Conservation (phyloP, 2,888 invertebrate species). For the Drosophila monieri region DNA sequence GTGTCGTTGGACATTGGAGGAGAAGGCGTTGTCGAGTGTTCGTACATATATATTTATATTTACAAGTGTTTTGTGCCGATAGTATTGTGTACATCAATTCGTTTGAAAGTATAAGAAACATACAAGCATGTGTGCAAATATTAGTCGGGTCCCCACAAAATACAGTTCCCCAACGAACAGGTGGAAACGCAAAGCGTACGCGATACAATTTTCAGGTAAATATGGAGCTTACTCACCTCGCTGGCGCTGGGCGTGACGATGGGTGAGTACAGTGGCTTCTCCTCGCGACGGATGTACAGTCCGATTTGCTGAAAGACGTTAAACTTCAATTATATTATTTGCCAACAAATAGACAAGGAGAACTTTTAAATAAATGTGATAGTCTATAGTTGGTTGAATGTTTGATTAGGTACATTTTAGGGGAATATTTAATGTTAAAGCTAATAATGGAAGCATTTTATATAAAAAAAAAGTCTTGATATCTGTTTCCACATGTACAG, state of each 20-base stretch:
- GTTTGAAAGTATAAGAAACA: slow-evolving; percentile 78
- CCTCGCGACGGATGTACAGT: slow-evolving; percentile 80
- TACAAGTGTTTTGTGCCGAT: slow-evolving; percentile 44
- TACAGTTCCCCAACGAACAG: slow-evolving; percentile 41
- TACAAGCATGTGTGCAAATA: slow-evolving; percentile 70
- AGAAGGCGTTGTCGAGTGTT: slow-evolving; percentile 22
- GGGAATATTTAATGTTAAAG: too few species aligned
- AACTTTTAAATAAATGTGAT: too few species aligned
- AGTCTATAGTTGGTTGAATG: too few species aligned
- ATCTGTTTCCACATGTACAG: too few species aligned
- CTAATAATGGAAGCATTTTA: too few species aligned
- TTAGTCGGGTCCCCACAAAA: slow-evolving; percentile 69
- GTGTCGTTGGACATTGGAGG: slow-evolving; percentile 37
- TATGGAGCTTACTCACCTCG: slow-evolving; percentile 71
- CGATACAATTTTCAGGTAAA: neutral
- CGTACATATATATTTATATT: slow-evolving; percentile 19
- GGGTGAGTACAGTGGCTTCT: slow-evolving; percentile 77
- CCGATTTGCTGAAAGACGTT: slow-evolving; percentile 76
- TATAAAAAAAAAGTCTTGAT: too few species aligned
- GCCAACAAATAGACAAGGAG: neutral
- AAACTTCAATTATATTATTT: neutral
- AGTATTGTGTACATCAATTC: slow-evolving; percentile 60
- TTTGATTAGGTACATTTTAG: too few species aligned
- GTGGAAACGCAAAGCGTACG: slow-evolving; percentile 8
- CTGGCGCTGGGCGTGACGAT: slow-evolving; percentile 70